A percentile compares a stretch with the other conserved stretches of the same genome.
Conservation (phyloP, 2,797 vertebrate genomes). For the Pempheris klunzingeri region DNA sequence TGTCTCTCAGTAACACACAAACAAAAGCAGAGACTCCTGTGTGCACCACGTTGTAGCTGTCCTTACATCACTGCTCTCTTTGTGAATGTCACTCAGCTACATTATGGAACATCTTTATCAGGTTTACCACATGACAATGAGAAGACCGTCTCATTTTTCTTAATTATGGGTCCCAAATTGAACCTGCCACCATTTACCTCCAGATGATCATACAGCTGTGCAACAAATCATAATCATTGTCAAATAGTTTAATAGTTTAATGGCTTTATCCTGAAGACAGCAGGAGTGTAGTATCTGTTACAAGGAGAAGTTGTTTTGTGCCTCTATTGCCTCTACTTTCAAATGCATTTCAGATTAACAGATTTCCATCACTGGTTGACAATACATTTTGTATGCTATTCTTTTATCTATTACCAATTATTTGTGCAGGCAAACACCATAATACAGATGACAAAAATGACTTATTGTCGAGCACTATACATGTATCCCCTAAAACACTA, state of each 20-base stretch:
- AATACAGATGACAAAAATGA: neutral
- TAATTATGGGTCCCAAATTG: neutral
- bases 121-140: neutral
- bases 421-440: neutral
- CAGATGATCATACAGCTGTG: neutral
- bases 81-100: neutral
- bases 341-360: neutral
- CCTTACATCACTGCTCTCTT: neutral
- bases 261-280: neutral
- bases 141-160: neutral
- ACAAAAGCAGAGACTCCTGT: neutral
- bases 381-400: neutral
- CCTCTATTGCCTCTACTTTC: neutral
- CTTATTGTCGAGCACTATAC: neutral
- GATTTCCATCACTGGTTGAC: neutral
- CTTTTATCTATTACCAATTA: neutral
- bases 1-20: conserved; percentile 8
- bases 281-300: neutral
- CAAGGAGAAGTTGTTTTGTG: neutral
- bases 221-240: neutral
- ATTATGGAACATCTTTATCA: neutral
- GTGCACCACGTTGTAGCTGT: neutral
- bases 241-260: neutral
- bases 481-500: neutral
- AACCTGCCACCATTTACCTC: neutral